Percentiles rank a stretch among this genome's conserved stretches.
Conservation (phyloP, 2,797 vertebrate species). For the Hydrophis major region DNA sequence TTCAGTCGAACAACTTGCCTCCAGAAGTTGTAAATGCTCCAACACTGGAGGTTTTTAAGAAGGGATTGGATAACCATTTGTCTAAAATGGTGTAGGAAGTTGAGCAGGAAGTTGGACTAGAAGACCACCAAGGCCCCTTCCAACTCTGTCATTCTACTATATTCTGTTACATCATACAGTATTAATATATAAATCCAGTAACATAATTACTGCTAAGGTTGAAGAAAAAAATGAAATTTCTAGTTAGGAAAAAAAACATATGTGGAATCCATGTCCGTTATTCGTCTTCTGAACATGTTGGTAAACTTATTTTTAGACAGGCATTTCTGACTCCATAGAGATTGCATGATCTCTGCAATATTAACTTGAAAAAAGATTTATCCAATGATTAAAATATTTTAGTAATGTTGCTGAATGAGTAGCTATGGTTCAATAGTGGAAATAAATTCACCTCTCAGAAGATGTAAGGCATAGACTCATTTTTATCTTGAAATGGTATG, state of each 20-base stretch:
- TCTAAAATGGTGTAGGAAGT: neutral
- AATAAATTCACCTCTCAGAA: neutral
- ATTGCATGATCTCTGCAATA: conserved; percentile 4
- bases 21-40: neutral
- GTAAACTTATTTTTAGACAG: conserved; percentile 45
- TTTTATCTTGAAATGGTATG: neutral
- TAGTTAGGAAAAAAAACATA: neutral
- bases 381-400: neutral
- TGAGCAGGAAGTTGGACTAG: neutral
- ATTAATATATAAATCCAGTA: neutral
- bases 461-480: neutral
- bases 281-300: conserved; percentile 25
- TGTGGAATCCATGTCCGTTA: conserved; percentile 26
- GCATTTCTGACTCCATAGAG: neutral
- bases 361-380: neutral
- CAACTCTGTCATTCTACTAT: neutral
- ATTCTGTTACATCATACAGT: neutral
- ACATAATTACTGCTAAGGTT: neutral
- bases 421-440: neutral
- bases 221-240: conserved; percentile 23
- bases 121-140: neutral
- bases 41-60: neutral
- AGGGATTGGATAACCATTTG: neutral
- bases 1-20: neutral
- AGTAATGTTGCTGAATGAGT: too few relatives aligned